Conservation (phyloP, 1,140 invertebrate species). For the Leptinotarsa lineolata region DNA sequence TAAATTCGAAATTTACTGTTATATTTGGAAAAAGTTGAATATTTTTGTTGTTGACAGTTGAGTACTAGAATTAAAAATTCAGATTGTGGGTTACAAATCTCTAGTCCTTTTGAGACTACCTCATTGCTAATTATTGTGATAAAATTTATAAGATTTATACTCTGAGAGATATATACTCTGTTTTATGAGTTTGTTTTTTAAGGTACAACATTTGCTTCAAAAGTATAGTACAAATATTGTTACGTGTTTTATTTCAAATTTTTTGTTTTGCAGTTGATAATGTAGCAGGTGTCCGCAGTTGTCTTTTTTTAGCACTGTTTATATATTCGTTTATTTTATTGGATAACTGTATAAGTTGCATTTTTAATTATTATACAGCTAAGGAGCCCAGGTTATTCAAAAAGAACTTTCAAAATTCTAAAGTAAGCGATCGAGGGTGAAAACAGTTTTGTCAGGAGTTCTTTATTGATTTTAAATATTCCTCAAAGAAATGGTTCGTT, state of each 20-base stretch:
- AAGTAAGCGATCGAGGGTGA: too few species aligned
- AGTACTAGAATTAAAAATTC: slow-evolving; percentile 21
- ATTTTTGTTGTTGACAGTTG: slow-evolving; percentile 18
- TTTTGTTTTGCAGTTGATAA: slow-evolving; percentile 35
- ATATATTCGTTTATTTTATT: too few species aligned
- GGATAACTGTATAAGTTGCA: too few species aligned
- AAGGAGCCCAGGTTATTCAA: too few species aligned
- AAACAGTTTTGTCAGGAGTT: too few species aligned
- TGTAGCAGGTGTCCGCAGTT: background rate
- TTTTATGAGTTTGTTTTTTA: slow-evolving; percentile 26
- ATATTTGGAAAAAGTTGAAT: background rate
- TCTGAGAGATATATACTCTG: slow-evolving; percentile 17
- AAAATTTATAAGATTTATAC: slow-evolving; percentile 14
- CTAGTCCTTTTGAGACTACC: slow-evolving; percentile 28
- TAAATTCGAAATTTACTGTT: slow-evolving; percentile 11
- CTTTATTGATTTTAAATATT: too few species aligned
- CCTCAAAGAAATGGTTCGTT: too few species aligned
- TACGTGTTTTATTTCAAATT: slow-evolving; percentile 28
- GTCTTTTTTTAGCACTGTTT: too few species aligned
- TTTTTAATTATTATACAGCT: too few species aligned
- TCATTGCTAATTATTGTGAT: slow-evolving; percentile 35
- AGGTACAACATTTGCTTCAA: slow-evolving; percentile 37
- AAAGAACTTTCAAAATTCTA: too few species aligned
- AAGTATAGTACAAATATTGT: slow-evolving; percentile 35
- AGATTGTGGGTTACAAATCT: slow-evolving; percentile 7